These are phyloP conservation scores for Macrotis lagotis DNA, from an alignment of 2,113 vertebrate genomes.

Conservation along the genomic window DNA sequence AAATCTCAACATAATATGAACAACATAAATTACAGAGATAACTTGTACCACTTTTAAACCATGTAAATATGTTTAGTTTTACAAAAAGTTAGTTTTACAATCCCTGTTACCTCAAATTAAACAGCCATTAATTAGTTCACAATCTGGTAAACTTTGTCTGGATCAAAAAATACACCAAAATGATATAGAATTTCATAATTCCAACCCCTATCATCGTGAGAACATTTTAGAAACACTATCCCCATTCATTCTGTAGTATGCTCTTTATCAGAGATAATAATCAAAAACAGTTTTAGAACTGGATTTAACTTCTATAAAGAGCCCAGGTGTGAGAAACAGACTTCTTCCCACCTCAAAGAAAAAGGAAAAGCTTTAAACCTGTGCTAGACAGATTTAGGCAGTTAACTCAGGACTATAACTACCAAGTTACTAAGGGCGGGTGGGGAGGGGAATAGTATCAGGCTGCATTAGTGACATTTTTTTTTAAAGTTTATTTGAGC, in stretches of 20 bases:
- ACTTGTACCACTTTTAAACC: background rate
- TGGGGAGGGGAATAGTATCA: background rate
- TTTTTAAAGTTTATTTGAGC: constrained; percentile 16
- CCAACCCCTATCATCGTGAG: background rate
- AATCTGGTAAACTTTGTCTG: constrained; percentile 22
- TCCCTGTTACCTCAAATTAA: background rate
- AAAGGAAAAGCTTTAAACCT: background rate
- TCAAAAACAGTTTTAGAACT: background rate
- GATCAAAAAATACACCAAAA: background rate
- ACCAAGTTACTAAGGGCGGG: constrained; percentile 1
- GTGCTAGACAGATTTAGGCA: background rate
- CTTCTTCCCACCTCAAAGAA: background rate
- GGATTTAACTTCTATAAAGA: background rate
- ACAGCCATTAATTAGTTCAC: background rate
- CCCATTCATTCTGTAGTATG: background rate
- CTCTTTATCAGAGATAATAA: background rate
- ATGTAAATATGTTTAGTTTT: constrained; percentile 8
- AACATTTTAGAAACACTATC: constrained; percentile 6
- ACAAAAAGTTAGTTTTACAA: background rate
- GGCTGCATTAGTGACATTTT: background rate
- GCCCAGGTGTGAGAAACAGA: background rate
- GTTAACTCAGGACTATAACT: background rate
- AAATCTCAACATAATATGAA: constrained; percentile 15
- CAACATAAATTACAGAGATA: constrained; percentile 2
- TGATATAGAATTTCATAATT: background rate